Percentiles rank a stretch among this genome's conserved stretches.
Conservation (phyloP, 2,888 invertebrate genomes). For the Sphinx pinastri region DNA sequence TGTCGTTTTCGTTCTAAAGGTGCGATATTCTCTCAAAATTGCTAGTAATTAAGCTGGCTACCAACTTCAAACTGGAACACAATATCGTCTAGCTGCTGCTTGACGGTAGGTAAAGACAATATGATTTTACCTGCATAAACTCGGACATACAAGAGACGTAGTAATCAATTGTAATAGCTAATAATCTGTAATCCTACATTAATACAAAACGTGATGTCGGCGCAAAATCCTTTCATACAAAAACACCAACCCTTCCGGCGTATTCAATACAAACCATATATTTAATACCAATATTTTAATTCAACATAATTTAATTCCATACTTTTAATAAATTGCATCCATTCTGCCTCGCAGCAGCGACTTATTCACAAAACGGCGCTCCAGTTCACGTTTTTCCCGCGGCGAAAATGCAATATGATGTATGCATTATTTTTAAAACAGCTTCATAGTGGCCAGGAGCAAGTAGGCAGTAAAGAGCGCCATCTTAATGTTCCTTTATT, state of each 20-base stretch:
- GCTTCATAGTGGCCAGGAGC: slow-evolving; percentile 58
- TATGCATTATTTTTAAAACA: slow-evolving; percentile 49
- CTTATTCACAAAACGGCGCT: slow-evolving; percentile 25
- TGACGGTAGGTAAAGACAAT: no score
- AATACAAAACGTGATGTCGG: no score
- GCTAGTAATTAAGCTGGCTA: no score
- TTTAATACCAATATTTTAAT: background rate
- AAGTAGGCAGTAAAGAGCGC: slow-evolving; percentile 44
- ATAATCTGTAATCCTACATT: no score
- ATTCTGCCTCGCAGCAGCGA: slow-evolving; percentile 10
- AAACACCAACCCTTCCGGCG: background rate
- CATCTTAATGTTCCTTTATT: slow-evolving; percentile 50
- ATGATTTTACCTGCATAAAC: no score
- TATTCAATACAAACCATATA: background rate
- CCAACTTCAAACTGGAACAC: no score
- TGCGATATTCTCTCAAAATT: no score
- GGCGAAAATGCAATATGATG: slow-evolving; percentile 51
- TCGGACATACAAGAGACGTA: no score
- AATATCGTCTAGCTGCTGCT: no score
- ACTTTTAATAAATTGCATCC: slow-evolving; percentile 7
- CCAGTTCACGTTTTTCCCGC: slow-evolving; percentile 51
- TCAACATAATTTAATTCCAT: slow-evolving; percentile 3
- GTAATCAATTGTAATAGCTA: no score
- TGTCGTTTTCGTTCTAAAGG: no score
- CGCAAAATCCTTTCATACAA: background rate